Conservation (phyloP, 2,113 vertebrate genomes). For the Ranitomeya imitator region DNA sequence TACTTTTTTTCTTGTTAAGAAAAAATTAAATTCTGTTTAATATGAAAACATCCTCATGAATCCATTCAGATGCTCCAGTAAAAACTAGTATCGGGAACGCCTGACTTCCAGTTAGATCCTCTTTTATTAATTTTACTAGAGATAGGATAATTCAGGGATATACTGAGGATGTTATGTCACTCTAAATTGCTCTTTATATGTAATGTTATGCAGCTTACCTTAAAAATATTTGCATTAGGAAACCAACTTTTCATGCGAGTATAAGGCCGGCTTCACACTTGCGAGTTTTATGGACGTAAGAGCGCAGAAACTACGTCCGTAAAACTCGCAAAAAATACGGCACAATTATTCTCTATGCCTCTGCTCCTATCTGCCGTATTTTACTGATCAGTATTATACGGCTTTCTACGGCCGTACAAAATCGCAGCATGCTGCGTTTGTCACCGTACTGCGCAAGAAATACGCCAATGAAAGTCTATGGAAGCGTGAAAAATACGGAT, state of each 20-base stretch:
- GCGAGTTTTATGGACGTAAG: too few relatives aligned
- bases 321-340: too few relatives aligned
- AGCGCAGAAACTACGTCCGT: too few relatives aligned
- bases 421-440: too few relatives aligned
- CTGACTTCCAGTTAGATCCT: neutral
- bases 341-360: too few relatives aligned
- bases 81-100: neutral
- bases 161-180: slow-evolving; percentile 2
- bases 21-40: slow-evolving; percentile 49
- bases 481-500: too few relatives aligned
- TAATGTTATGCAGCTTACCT: neutral
- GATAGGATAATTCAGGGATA: neutral
- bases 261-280: too few relatives aligned
- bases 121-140: slow-evolving; percentile 17
- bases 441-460: too few relatives aligned
- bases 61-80: neutral
- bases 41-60: slow-evolving; percentile 48
- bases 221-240: neutral
- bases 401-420: too few relatives aligned
- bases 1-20: slow-evolving; percentile 42
- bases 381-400: too few relatives aligned
- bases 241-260: neutral
- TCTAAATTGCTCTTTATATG: neutral
- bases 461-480: too few relatives aligned
- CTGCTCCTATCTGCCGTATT: too few relatives aligned